Percentiles rank a stretch among this genome's conserved stretches.
phyloP scores from a whole-genome alignment of 2,888 invertebrate species.

The Aspidiotus destructor region DNA sequence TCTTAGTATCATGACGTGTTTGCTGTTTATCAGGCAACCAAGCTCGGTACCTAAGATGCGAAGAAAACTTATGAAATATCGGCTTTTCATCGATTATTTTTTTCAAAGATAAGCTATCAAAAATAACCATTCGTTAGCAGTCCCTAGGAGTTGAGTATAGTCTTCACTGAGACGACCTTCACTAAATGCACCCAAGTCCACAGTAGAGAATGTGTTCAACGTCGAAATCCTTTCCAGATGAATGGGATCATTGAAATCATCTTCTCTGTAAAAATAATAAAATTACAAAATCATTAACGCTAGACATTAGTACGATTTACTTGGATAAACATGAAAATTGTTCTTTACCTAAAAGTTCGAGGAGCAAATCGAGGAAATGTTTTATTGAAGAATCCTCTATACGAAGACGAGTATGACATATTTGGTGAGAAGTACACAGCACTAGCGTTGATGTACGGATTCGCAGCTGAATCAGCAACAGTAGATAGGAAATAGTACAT shows the following conservation, averaged over 20 bases:
- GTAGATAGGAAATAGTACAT: constrained; percentile 94
- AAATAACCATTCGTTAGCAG: constrained; percentile 70
- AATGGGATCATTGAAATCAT: constrained; percentile 93
- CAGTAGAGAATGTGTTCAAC: constrained; percentile 77
- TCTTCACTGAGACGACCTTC: constrained; percentile 69
- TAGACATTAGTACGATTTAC: background rate
- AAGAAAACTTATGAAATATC: background rate
- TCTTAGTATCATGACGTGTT: constrained; percentile 76
- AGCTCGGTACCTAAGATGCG: constrained; percentile 53
- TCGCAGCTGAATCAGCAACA: constrained; percentile 88
- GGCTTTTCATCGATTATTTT: background rate
- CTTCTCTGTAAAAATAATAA: constrained; percentile 50
- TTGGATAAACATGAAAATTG: background rate
- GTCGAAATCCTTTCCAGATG: constrained; percentile 92
- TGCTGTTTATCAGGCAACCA: constrained; percentile 83
- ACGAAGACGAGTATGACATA: constrained; percentile 86
- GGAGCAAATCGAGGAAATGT: constrained; percentile 92
- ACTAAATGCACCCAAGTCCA: constrained; percentile 76
- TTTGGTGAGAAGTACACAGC: constrained; percentile 90
- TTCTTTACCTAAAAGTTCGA: constrained; percentile 57
- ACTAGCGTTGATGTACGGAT: constrained; percentile 83
- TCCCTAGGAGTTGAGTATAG: constrained; percentile 83
- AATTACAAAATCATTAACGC: background rate
- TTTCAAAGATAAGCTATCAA: constrained; percentile 4
- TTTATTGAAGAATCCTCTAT: constrained; percentile 90